phyloP scores from a whole-genome alignment of 2,888 invertebrate genomes.

The Hesperia comma region DNA sequence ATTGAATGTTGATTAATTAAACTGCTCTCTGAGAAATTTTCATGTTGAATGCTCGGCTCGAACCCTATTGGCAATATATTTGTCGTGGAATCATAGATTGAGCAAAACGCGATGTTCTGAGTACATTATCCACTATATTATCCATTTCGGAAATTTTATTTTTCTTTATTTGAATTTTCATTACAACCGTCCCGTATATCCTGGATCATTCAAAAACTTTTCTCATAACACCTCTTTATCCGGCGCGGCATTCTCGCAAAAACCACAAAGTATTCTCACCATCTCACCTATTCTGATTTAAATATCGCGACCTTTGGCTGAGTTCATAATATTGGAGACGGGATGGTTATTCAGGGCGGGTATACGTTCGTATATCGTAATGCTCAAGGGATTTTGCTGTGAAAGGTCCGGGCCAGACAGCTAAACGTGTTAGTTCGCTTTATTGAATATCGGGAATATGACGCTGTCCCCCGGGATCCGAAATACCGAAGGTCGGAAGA shows the following conservation, averaged over 20 bases:
- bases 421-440: constrained; percentile 75
- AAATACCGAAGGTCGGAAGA: constrained; percentile 57
- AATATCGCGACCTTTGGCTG: constrained; percentile 58
- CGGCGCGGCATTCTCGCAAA: constrained; percentile 4
- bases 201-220: constrained; percentile 3
- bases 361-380: constrained; percentile 54
- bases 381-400: constrained; percentile 64
- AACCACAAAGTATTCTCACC: constrained; percentile 32
- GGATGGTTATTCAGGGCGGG: constrained; percentile 44
- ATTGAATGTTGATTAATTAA: neutral
- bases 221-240: constrained; percentile 5
- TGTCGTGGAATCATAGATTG: too few relatives aligned
- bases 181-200: neutral
- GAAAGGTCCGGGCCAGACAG: constrained; percentile 63
- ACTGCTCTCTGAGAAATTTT: neutral
- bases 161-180: neutral
- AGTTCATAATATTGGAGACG: constrained; percentile 51
- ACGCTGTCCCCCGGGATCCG: constrained; percentile 62
- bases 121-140: too few relatives aligned
- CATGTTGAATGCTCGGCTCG: neutral
- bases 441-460: constrained; percentile 77
- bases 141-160: neutral
- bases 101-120: too few relatives aligned
- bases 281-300: constrained; percentile 54
- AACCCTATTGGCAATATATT: too few relatives aligned